phyloP scores from a whole-genome alignment of 1,140 invertebrate genomes.

The Dendroctonus valens region DNA sequence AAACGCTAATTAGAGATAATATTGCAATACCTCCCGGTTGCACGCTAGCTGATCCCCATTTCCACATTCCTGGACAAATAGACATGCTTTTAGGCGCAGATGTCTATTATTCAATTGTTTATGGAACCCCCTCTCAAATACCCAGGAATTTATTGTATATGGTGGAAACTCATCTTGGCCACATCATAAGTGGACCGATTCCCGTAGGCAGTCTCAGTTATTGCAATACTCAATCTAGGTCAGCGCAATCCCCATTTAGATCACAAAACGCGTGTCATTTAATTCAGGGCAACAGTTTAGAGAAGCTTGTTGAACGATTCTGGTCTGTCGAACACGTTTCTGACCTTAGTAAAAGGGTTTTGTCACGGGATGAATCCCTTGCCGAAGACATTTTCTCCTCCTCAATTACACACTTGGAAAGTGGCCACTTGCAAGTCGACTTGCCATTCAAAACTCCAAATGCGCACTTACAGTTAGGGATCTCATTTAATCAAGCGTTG shows the following conservation, averaged over 20 bases:
- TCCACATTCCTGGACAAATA: background rate
- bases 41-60: background rate
- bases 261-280: background rate
- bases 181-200: background rate
- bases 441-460: constrained; percentile 6
- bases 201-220: background rate
- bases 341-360: background rate
- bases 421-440: constrained; percentile 20
- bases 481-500: constrained; percentile 11
- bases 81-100: background rate
- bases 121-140: background rate
- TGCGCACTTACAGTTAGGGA: constrained; percentile 17
- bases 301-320: background rate
- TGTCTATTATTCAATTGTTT: background rate
- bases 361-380: background rate
- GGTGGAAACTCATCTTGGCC: background rate
- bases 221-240: background rate
- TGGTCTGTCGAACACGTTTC: constrained; percentile 9
- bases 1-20: background rate
- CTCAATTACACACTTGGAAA: background rate
- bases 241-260: background rate
- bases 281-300: background rate
- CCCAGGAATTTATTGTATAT: background rate
- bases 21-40: background rate
- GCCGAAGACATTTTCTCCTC: constrained; percentile 2